Conservation (phyloP, 2,113 vertebrate species). For the Colius striatus region DNA sequence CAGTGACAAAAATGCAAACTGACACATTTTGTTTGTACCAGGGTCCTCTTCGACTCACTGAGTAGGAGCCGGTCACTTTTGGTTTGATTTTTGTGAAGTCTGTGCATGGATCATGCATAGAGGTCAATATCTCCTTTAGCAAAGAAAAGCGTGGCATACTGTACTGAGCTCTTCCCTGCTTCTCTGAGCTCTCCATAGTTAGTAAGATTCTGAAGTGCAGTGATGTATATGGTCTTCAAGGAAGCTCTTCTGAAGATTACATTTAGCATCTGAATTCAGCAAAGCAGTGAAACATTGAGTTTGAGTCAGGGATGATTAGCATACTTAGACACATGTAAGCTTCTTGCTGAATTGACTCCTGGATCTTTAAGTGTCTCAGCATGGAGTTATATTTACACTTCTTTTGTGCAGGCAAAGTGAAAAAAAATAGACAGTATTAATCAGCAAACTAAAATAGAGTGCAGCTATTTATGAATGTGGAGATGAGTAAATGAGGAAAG, state of each 20-base stretch:
- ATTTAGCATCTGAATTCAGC: not conserved
- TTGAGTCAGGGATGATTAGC: not conserved
- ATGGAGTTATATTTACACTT: not conserved
- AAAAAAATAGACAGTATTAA: not conserved
- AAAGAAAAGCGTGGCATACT: not conserved
- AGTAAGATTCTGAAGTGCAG: not conserved
- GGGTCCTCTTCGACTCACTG: not conserved
- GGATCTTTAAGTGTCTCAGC: not conserved
- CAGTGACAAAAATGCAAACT: not conserved
- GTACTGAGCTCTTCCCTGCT: not conserved
- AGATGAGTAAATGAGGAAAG: not conserved
- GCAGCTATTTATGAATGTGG: not conserved
- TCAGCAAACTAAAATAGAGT: not conserved
- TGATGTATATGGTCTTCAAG: not conserved
- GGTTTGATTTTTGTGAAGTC: not conserved
- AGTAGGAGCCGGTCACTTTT: not conserved
- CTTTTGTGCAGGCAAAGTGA: not conserved
- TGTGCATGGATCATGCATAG: rapidly evolving
- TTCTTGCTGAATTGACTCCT: not conserved
- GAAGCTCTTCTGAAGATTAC: not conserved
- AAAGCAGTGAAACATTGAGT: not conserved
- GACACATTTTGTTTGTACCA: conserved; percentile 14
- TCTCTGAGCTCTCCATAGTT: not conserved
- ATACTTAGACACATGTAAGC: not conserved
- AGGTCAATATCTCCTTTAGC: not conserved